Conservation (phyloP, 2,113 vertebrate genomes). For the Syrmaticus mikado region DNA sequence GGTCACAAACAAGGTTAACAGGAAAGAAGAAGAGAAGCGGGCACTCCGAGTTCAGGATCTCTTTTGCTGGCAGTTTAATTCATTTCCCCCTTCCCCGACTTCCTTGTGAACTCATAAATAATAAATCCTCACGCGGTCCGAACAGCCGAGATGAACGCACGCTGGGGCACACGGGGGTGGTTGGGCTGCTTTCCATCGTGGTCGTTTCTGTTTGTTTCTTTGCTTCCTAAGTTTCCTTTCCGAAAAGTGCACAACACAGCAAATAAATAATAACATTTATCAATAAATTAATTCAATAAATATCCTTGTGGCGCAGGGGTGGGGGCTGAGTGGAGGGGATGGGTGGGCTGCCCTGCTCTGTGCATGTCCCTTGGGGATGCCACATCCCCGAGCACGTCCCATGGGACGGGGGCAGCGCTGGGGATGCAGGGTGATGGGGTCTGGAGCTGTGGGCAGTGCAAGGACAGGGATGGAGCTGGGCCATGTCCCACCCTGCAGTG, state of each 20-base stretch:
- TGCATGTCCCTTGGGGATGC: neutral
- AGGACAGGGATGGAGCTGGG: neutral
- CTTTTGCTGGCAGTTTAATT: slow-evolving; percentile 35
- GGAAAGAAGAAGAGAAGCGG: neutral
- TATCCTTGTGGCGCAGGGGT: slow-evolving; percentile 54
- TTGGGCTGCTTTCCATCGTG: neutral
- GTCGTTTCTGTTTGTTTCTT: neutral
- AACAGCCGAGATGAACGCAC: slow-evolving; percentile 8
- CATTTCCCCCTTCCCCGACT: neutral
- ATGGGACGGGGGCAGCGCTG: neutral
- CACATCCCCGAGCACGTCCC: neutral
- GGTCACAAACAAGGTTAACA: neutral
- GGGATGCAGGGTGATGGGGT: neutral
- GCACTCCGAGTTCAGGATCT: neutral
- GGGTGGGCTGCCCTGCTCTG: neutral
- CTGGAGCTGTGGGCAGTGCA: neutral
- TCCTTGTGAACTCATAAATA: slow-evolving; percentile 38
- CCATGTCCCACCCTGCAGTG: accelerated
- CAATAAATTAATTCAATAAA: slow-evolving; percentile 82
- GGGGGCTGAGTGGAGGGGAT: neutral
- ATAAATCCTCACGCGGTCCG: neutral
- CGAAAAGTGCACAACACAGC: slow-evolving; percentile 74
- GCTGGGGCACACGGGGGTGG: neutral
- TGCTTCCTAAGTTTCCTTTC: neutral
- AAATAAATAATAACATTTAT: slow-evolving; percentile 79